Conservation (phyloP, 1,140 invertebrate genomes). For the Lepidotrigona ventralis region DNA sequence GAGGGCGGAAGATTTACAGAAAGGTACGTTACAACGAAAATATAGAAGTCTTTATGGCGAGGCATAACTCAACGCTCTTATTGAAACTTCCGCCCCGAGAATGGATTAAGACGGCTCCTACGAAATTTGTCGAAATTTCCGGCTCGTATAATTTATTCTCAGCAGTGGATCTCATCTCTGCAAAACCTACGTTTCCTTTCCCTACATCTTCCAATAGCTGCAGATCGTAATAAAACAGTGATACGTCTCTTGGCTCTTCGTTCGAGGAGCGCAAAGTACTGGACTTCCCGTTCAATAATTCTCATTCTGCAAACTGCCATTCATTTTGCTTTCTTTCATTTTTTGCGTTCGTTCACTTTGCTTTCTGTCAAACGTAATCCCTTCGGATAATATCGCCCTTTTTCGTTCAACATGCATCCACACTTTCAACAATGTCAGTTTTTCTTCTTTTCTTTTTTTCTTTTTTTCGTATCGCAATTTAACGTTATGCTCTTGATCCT, state of each 20-base stretch:
- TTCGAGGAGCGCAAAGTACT: background rate
- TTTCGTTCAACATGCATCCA: no score
- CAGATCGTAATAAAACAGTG: background rate
- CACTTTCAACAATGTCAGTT: no score
- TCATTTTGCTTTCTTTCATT: no score
- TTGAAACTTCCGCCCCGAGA: slow-evolving; percentile 69
- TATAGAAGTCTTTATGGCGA: slow-evolving; percentile 68
- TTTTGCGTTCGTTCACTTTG: no score
- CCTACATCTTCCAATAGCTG: background rate
- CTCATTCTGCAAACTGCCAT: no score
- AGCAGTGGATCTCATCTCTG: slow-evolving; percentile 1
- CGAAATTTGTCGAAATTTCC: slow-evolving; percentile 73
- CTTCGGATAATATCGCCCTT: no score
- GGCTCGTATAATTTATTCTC: slow-evolving; percentile 64
- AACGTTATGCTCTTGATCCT: no score
- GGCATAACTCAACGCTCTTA: slow-evolving; percentile 72
- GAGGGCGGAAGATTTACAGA: slow-evolving; percentile 46
- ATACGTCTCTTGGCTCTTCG: background rate
- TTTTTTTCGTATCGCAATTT: background rate
- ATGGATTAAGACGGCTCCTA: slow-evolving; percentile 72
- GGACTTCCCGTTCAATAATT: background rate
- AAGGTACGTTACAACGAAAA: slow-evolving; percentile 57
- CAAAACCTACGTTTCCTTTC: slow-evolving; percentile 25
- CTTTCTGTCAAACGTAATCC: no score
- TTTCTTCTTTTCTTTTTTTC: no score